Evolutionary conservation across 2,113 vertebrate species (phyloP).

Genomic region (Mustela nigripes): DNA sequence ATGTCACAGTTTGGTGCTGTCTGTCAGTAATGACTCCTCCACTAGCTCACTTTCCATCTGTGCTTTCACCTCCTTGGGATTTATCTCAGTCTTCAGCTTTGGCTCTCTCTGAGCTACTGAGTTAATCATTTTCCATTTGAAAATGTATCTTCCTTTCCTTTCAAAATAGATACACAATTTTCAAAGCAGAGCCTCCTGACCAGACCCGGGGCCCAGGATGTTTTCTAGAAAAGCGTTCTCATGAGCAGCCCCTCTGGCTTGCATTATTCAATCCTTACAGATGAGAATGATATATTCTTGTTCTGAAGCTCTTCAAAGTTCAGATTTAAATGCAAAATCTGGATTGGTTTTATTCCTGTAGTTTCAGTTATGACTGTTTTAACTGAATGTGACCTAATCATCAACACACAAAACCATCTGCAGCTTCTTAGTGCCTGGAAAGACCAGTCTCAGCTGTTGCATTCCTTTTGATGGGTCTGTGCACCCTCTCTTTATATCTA

Average conservation of each 20-base stretch:
- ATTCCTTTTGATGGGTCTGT: neutral
- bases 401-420: neutral
- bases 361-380: neutral
- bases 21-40: neutral
- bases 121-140: neutral
- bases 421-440: neutral
- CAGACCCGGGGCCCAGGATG: neutral
- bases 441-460: neutral
- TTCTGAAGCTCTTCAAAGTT: neutral
- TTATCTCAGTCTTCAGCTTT: neutral
- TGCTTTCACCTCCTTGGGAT: neutral
- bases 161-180: neutral
- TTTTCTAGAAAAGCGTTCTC: neutral
- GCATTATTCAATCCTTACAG: neutral
- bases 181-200: neutral
- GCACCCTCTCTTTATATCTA: neutral
- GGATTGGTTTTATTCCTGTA: conserved; percentile 5
- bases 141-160: neutral
- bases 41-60: neutral
- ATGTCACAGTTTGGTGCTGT: neutral
- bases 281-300: neutral
- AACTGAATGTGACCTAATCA: neutral
- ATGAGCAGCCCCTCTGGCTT: neutral
- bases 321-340: conserved; percentile 6
- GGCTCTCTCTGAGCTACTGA: neutral